phyloP scores from a whole-genome alignment of 92 coral and sea anemone species.

The Porites cylindrica region DNA sequence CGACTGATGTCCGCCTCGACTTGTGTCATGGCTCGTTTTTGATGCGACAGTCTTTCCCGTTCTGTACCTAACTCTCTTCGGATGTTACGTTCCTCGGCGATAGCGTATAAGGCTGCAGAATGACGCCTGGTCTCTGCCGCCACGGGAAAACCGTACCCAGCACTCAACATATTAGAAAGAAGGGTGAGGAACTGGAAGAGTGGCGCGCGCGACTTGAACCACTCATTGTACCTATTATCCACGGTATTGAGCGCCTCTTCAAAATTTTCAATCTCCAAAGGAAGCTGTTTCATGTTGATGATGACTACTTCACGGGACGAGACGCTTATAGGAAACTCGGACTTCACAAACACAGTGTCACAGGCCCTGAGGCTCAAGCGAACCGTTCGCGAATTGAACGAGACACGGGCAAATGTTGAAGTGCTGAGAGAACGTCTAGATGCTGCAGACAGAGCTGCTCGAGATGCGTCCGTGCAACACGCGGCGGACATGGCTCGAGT shows the following conservation, averaged over 20 bases:
- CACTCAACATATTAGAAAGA: background rate
- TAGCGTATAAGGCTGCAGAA: background rate
- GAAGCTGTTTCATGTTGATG: background rate
- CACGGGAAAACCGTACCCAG: background rate
- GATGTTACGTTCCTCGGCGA: background rate
- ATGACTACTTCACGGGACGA: no score
- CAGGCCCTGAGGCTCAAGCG: slow-evolving; percentile 2
- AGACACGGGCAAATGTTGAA: no score
- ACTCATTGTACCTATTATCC: slow-evolving; percentile 8
- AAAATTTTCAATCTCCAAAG: background rate
- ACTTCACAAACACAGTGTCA: background rate
- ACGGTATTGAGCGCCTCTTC: background rate
- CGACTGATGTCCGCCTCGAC: no score
- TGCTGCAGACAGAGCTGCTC: no score
- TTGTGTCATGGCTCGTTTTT: background rate
- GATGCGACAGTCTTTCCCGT: background rate
- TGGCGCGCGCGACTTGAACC: background rate
- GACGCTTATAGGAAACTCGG: no score
- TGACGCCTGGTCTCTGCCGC: background rate
- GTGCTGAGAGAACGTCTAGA: no score
- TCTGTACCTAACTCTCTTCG: background rate
- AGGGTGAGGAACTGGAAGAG: background rate
- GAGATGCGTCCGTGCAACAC: no score
- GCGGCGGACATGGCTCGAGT: no score
- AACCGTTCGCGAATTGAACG: background rate